Base-by-base conservation (phyloP, 2,888 invertebrate species). In the Drymonia ruficornis region DNA sequence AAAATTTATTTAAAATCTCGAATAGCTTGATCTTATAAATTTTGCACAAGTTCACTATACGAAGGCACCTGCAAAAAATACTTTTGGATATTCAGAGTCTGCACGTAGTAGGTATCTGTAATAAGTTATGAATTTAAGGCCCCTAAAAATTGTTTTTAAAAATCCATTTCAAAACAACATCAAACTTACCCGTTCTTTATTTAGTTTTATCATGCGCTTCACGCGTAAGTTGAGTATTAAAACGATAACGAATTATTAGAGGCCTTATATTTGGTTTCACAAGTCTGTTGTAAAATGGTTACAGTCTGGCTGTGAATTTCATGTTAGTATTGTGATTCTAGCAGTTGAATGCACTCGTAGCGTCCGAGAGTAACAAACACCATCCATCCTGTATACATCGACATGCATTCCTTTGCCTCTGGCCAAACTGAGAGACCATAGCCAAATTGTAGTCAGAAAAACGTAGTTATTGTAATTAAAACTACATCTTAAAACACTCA, bases 381-480 rank as follows among this genome's bases (percentile, higher is more conserved):
- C 68, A 59, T 63, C 50, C 63, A 59, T 56, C 45, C 50, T 60
- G 54, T 56, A n/a, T n/a, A 72, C 71, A 70, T 57, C 55, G 56
- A 69, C 72, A 72, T 71, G 70, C 70, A 60, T 72, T 52, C 62
- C 52, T 54, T 58, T 62, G 61, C 51, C 74, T 59, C 61, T 61
- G 74, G 63, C 51, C 52, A 61, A 66, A 59, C 45, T 7, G 48
- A 53, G 42, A 59, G 50, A 58, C 51, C 36, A 15, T 46, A 42
- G 55, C 19, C 62, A 64, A 46, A 60, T 64, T 60, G 43, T 59
- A 53, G 48, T 48, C 59, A 75, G 29, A 16, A 50, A 42, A n/a
- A 1, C 18, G 8, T 48, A 23, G 23, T 2, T 47, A 34, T 31
- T 31, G 8, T 9, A 31, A 31, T 8, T 12, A 31, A 31, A 31